Conservation (phyloP, 2,888 invertebrate species). For the Scaeva pyrastri region DNA sequence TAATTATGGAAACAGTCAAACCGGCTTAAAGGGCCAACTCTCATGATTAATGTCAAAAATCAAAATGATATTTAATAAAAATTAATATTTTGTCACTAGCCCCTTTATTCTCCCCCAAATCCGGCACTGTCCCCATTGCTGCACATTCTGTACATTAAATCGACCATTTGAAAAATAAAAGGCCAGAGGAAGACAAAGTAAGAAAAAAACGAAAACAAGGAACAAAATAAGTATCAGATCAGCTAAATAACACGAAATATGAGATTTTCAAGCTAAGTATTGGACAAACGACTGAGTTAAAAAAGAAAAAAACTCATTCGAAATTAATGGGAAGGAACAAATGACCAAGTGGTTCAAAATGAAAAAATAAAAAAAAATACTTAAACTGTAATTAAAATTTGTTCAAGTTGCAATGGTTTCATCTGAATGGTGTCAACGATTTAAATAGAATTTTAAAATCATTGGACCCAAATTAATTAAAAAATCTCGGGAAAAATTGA, state of each 20-base stretch:
- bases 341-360: slow-evolving; percentile 17
- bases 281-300: not conserved
- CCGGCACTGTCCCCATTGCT: not conserved
- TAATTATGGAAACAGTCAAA: no score
- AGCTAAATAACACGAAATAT: slow-evolving; percentile 43
- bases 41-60: no score
- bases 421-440: slow-evolving; percentile 21
- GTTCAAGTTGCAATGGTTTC: not conserved
- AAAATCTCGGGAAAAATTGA: not conserved
- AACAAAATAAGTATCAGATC: slow-evolving; percentile 23
- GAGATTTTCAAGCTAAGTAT: slow-evolving; percentile 13
- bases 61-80: no score
- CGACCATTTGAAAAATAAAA: slow-evolving; percentile 25
- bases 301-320: slow-evolving; percentile 37
- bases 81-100: no score
- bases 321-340: slow-evolving; percentile 68
- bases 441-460: slow-evolving; percentile 59
- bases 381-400: slow-evolving; percentile 9
- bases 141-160: slow-evolving; percentile 11
- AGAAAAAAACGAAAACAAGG: slow-evolving; percentile 24
- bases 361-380: not conserved
- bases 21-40: no score
- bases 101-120: not conserved
- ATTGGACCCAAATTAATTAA: not conserved
- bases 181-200: slow-evolving; percentile 21